These are phyloP conservation scores for Athalia rosae DNA, from an alignment of 2,888 invertebrate genomes.

Conservation along the genomic window DNA sequence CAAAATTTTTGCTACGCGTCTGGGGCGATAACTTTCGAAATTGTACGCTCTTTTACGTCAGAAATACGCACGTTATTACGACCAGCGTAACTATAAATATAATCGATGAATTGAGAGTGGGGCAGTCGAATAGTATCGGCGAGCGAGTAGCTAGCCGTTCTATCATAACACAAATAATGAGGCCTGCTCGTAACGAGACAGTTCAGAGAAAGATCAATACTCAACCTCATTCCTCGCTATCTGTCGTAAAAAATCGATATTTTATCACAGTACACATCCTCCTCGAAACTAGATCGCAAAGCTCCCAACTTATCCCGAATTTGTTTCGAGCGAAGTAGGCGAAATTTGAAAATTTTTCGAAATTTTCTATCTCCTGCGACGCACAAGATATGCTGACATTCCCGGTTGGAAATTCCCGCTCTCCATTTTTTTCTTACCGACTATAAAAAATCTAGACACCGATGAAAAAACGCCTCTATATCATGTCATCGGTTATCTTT, in stretches of 20 bases:
- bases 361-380: no score
- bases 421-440: no score
- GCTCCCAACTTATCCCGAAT: no score
- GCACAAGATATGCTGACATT: no score
- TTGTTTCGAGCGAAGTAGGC: no score
- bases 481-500: no score
- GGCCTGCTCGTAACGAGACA: slow-evolving; percentile 19
- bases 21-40: neutral
- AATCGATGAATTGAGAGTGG: slow-evolving; percentile 32
- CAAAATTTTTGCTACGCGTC: neutral
- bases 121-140: neutral
- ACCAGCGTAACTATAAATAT: neutral
- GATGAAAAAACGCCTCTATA: no score
- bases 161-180: slow-evolving; percentile 39
- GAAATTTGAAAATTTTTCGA: no score
- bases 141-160: neutral
- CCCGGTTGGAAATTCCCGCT: no score
- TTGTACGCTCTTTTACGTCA: slow-evolving; percentile 14
- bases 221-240: neutral
- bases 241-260: neutral
- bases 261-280: neutral
- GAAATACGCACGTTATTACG: neutral
- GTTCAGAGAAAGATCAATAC: slow-evolving; percentile 27
- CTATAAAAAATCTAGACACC: no score
- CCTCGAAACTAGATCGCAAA: neutral